These are phyloP conservation scores for Calyptommatus sinebrachiatus DNA, from an alignment of 2,113 vertebrate genomes.

Conservation along the genomic window DNA sequence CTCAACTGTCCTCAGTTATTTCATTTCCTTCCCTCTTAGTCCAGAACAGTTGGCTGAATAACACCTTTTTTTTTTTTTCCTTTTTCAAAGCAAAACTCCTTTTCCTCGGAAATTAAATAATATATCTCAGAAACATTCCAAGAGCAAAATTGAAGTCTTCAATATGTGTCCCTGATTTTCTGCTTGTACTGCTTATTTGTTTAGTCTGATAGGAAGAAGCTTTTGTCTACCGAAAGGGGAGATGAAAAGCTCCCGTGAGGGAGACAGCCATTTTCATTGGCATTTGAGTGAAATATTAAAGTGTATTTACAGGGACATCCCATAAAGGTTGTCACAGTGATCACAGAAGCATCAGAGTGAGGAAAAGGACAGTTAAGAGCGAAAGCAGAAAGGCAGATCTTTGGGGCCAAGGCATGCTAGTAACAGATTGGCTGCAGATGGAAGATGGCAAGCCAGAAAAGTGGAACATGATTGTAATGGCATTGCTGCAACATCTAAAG, in stretches of 20 bases:
- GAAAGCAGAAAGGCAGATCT: constrained; percentile 60
- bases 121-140: constrained; percentile 47
- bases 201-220: constrained; percentile 67
- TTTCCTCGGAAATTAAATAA: constrained; percentile 59
- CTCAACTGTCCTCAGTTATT: neutral
- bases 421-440: constrained; percentile 78
- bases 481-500: constrained; percentile 68
- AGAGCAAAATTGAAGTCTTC: constrained; percentile 54
- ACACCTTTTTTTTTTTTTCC: constrained; percentile 41
- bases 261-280: constrained; percentile 68
- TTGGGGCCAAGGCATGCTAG: constrained; percentile 72
- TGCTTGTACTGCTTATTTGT: constrained; percentile 64
- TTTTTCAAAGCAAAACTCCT: constrained; percentile 25
- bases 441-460: constrained; percentile 73
- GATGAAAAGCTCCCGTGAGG: constrained; percentile 61
- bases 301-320: constrained; percentile 72
- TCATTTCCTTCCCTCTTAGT: neutral
- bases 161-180: constrained; percentile 58
- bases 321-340: constrained; percentile 75
- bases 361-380: constrained; percentile 60
- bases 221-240: constrained; percentile 54
- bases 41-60: neutral
- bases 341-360: constrained; percentile 73
- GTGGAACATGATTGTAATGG: constrained; percentile 81
- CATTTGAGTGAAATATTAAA: constrained; percentile 86